phyloP scores from a whole-genome alignment of 2,113 vertebrate genomes.

The Phodopus roborovskii region DNA sequence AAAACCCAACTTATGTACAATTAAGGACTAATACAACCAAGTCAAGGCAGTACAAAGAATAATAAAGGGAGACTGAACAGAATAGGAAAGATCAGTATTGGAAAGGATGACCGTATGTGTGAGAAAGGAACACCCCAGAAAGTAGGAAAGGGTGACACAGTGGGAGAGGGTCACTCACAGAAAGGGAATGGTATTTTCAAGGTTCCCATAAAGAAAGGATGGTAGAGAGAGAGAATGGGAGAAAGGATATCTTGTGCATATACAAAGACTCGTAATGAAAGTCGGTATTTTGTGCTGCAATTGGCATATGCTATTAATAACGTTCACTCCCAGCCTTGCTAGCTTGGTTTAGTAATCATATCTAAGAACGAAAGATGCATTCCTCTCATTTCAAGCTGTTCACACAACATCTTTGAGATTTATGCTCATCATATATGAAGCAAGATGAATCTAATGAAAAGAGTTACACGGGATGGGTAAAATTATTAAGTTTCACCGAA shows the following conservation, averaged over 20 bases:
- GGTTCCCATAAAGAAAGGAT: not conserved
- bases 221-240: too few relatives aligned
- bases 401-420: not conserved
- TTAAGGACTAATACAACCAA: too few relatives aligned
- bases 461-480: not conserved
- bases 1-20: not conserved
- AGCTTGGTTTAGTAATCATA: rapidly evolving
- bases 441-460: not conserved
- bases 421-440: not conserved
- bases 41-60: not conserved
- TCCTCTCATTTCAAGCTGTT: not conserved
- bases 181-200: not conserved
- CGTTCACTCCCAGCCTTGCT: rapidly evolving
- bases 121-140: not conserved
- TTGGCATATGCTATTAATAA: not conserved
- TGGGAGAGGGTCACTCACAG: too few relatives aligned
- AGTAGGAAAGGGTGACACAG: too few relatives aligned
- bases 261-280: not conserved
- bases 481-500: not conserved
- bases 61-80: too few relatives aligned
- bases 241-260: too few relatives aligned
- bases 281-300: not conserved
- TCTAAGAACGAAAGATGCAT: not conserved
- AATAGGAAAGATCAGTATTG: not conserved
- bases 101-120: not conserved